Percentiles rank a stretch among this genome's conserved stretches.
phyloP scores from a whole-genome alignment of 92 coral and sea anemone genomes.

The Hydrozoanthus gracilis region DNA sequence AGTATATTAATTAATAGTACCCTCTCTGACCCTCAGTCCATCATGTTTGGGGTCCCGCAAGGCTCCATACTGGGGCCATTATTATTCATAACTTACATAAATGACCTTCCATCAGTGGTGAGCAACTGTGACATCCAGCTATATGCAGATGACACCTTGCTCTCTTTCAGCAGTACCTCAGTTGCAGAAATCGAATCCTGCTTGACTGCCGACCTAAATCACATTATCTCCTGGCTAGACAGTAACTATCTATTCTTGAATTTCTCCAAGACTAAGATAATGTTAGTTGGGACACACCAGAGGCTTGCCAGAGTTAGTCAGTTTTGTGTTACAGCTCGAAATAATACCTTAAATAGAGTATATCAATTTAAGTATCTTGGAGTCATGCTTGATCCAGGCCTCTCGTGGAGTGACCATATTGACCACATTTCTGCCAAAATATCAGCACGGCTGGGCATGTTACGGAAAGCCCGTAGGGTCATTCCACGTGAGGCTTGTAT shows the following conservation, averaged over 20 bases:
- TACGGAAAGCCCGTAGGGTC: conserved; percentile 57
- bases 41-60: too few relatives aligned
- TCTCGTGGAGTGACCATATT: conserved; percentile 49
- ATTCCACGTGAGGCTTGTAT: conserved; percentile 64
- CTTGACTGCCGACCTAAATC: conserved; percentile 47
- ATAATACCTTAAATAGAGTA: conserved; percentile 43
- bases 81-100: conserved; percentile 30
- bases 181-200: conserved; percentile 25
- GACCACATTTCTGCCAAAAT: conserved; percentile 42
- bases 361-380: conserved; percentile 65
- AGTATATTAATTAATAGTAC: not conserved
- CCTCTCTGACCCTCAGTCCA: not conserved
- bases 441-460: conserved; percentile 59
- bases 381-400: conserved; percentile 59
- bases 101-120: conserved; percentile 13
- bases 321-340: conserved; percentile 46
- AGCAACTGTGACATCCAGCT: conserved; percentile 32
- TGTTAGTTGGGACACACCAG: conserved; percentile 54
- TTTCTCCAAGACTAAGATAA: conserved; percentile 49
- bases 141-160: conserved; percentile 49
- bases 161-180: conserved; percentile 41
- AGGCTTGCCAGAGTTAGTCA: conserved; percentile 37
- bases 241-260: conserved; percentile 35
- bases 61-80: too few relatives aligned
- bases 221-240: conserved; percentile 42